Evolutionary conservation across 92 coral and sea anemone species (phyloP), one percentile per base, ranked within the genome.

Genomic region (Zoanthus gigantus): DNA sequence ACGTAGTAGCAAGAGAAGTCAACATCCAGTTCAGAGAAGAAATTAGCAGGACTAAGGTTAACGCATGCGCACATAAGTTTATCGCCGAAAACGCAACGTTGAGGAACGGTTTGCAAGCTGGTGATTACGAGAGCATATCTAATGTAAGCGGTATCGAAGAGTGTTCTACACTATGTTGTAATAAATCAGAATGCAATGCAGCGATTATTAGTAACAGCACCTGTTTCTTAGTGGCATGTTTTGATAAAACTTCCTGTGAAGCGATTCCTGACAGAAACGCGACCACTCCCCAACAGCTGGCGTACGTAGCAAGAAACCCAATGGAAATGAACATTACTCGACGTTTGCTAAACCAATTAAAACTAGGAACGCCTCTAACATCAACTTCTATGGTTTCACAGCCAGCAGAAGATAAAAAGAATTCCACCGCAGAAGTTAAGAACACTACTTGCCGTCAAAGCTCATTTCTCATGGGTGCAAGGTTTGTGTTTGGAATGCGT

Each of bases 121-220:
- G 93, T 47, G 95, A 96, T 44, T 92, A 82, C 48, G 91, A 90
- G 73, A 78, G 84, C 12, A 90, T 81, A 50, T 92, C 92, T 9
- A 90, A 88, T 12, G 95, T 89, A 48, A 87, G 84, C 47, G 91
- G 86, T 16, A 91, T 96, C 74, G 92, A 91, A 30, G 92, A 93
- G 17, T 96, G 98, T 75, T 87, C 87, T 29, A 80, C 90, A 53
- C 88, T 79, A 14, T 96, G 98, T 89, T 96, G 98, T 86, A 79
- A 88, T 45, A 90, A 94, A 0, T 86, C 90, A 32, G 95, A 88
- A 79, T 96, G 98, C 46, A 93, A 91, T 47, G 92, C 91, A 53
- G 97, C 95, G 11, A 61, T 92, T 37, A 42, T 94, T 16, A 56
- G 85, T 30, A 87, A 83, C 72, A 76, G 83, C 52, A 77, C 77